Base-by-base conservation (phyloP, 2,113 vertebrate species). In the Eira barbara region DNA sequence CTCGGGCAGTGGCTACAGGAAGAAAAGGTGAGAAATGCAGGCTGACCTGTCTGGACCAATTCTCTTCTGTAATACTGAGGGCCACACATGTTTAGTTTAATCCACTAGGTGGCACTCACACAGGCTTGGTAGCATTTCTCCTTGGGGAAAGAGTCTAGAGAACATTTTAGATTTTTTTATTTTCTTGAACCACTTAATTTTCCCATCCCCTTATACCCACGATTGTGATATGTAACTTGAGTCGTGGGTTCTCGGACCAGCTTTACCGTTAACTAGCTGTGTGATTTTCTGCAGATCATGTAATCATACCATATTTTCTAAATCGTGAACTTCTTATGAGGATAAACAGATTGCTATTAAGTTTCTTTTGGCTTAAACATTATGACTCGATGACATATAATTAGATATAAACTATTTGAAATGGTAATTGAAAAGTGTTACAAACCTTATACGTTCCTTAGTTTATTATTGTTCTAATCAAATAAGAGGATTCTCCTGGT, bases 1-100 rank as follows among this genome's bases (percentile, higher is more conserved):
- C 97, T 99, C 65, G 99, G 98, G 76, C 98, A 99, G 47, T 99
- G 99, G 99, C 96, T 99, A 10, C 98, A 99, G 61, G 99, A 99
- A 92, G 99, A 99, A 91, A 99, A 99, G 99, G 99, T 99, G 87
- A 98, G 97, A 74, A 61, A 0, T 0, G 27, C 9, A 59, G 25
- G 20, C 27, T 36, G 42, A 74, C 5, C 1, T 84, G 1, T 67
- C n/a, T 39, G 87, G 34, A 61, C 7, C n/a, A 27, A 0, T 29
- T 20, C 29, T 21, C 20, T 49, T 85, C n/a, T 39, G 12, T 18
- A 89, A 39, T 34, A 14, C 25, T 11, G 6, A 84, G 27, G 47
- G 42, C 34, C 4, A 8, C 1, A 0, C 81, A 61, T 83, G 90
- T 90, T 91, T 61, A 92, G 12, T 84, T 81, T 81, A 34, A 29